A percentile compares a stretch with the other conserved stretches of the same genome.
Conservation (phyloP, 2,888 invertebrate genomes). For the Ecliptopera silaceata region DNA sequence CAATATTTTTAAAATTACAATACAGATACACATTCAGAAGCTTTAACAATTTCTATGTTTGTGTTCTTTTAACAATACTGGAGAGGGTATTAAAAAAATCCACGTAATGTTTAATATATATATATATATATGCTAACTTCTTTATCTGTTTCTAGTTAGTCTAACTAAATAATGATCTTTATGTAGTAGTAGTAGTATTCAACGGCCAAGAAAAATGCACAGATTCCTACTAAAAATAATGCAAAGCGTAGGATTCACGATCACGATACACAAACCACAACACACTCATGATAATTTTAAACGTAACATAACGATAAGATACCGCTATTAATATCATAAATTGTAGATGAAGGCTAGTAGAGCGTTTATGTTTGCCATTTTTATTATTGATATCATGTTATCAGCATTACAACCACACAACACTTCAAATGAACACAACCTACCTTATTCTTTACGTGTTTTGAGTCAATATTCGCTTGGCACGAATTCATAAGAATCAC, state of each 20-base stretch:
- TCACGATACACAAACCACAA: conserved; percentile 4
- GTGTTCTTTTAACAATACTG: too few species aligned
- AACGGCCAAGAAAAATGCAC: too few species aligned
- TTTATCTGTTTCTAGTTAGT: background rate
- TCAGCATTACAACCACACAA: conserved; percentile 33
- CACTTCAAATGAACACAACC: conserved; percentile 21
- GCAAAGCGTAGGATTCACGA: background rate
- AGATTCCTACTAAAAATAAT: background rate
- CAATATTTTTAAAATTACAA: too few species aligned
- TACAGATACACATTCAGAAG: too few species aligned
- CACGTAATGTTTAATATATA: too few species aligned
- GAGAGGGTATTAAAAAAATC: too few species aligned
- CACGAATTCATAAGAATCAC: conserved; percentile 34
- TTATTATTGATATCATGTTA: conserved; percentile 48
- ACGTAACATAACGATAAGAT: conserved; percentile 48
- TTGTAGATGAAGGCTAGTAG: conserved; percentile 43
- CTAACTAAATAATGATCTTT: too few species aligned
- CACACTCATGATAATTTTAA: conserved; percentile 41
- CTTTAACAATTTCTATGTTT: too few species aligned
- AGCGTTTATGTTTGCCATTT: conserved; percentile 42
- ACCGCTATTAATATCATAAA: conserved; percentile 40
- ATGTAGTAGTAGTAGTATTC: too few species aligned
- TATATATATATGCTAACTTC: background rate
- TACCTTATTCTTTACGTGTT: conserved; percentile 27
- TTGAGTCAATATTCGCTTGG: conserved; percentile 35